These are phyloP conservation scores for Nineta flava DNA, from an alignment of 2,888 invertebrate species.

Conservation along the genomic window DNA sequence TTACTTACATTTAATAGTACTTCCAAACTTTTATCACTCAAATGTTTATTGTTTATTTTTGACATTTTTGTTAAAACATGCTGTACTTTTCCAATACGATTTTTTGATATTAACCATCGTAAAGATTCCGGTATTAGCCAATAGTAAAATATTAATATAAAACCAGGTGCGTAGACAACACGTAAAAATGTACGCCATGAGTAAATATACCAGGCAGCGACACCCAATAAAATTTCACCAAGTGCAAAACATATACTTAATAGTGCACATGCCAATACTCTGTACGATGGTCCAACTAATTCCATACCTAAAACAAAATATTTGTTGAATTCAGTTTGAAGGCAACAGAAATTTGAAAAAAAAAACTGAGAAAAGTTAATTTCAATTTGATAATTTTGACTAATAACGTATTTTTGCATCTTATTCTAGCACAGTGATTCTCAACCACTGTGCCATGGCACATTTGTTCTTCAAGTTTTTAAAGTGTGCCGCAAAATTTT, in stretches of 20 bases:
- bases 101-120: constrained; percentile 56
- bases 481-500: too few species aligned
- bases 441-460: too few species aligned
- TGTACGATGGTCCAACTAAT: constrained; percentile 54
- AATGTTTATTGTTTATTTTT: constrained; percentile 39
- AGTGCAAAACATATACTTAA: constrained; percentile 53
- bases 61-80: constrained; percentile 43
- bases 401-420: too few species aligned
- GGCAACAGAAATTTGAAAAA: constrained; percentile 6
- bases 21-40: constrained; percentile 33
- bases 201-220: constrained; percentile 46
- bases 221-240: constrained; percentile 49
- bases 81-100: constrained; percentile 37
- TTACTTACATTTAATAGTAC: neutral
- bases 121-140: constrained; percentile 56
- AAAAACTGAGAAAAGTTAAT: constrained; percentile 3
- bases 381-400: too few species aligned
- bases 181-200: constrained; percentile 54
- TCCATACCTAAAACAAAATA: constrained; percentile 44
- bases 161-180: constrained; percentile 46
- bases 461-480: too few species aligned
- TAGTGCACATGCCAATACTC: constrained; percentile 55
- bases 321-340: neutral
- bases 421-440: too few species aligned
- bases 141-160: constrained; percentile 48